Percentiles rank a stretch among this genome's conserved stretches.
Conservation (phyloP, 2,888 invertebrate species). For the Eumerus sabulonum region DNA sequence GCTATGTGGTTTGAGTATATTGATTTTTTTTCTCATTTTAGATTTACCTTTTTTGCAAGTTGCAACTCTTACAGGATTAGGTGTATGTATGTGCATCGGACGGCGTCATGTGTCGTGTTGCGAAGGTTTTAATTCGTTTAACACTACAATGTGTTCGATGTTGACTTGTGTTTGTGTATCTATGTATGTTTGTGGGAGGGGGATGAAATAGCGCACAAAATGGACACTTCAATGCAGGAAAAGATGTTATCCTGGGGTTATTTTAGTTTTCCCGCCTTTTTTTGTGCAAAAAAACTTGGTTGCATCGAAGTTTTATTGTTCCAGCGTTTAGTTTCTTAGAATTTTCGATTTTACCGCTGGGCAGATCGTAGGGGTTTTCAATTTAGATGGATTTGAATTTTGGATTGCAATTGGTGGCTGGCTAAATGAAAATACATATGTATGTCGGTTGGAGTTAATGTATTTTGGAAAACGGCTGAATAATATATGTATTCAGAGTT, state of each 20-base stretch:
- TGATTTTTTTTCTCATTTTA: constrained; percentile 40
- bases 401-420: too few species aligned
- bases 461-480: too few species aligned
- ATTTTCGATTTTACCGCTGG: constrained; percentile 1
- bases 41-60: constrained; percentile 20
- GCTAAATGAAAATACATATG: too few species aligned
- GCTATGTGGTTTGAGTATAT: constrained; percentile 37
- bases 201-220: constrained; percentile 21
- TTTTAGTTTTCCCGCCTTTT: constrained; percentile 41
- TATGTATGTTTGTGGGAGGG: too few species aligned
- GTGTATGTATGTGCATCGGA: constrained; percentile 36
- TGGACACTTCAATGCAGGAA: constrained; percentile 58
- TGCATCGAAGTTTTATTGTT: constrained; percentile 32
- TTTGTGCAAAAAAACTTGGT: constrained; percentile 25
- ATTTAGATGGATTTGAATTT: not conserved
- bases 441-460: too few species aligned
- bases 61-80: constrained; percentile 13
- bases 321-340: constrained; percentile 2
- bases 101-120: constrained; percentile 61
- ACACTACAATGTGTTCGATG: too few species aligned
- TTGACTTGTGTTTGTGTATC: constrained; percentile 17
- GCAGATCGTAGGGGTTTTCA: not conserved
- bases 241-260: constrained; percentile 55
- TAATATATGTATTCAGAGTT: too few species aligned
- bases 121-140: constrained; percentile 24